Base-by-base conservation (phyloP, 2,888 invertebrate genomes). In the Elegia similella region DNA sequence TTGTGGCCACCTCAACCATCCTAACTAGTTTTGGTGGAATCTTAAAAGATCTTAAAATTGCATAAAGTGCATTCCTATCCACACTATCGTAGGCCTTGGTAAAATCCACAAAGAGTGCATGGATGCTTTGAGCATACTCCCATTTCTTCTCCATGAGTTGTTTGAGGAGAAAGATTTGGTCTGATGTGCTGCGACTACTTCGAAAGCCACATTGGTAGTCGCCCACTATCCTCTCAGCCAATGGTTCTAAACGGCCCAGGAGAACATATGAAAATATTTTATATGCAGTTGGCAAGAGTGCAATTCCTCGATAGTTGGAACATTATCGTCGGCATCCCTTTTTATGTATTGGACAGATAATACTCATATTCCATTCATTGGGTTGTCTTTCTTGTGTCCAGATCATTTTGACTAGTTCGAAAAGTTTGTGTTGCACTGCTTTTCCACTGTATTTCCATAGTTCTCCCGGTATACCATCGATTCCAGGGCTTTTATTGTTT, bases 131-230 rank as follows among this genome's bases (percentile, higher is more conserved):
- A 0, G 47, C 62, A 38, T 59, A 63, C 17, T 64, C 62, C 61
- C 60, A 64, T 48, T 53, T 56, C 29, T 64, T 66, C 29, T 64
- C 63, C 60, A 63, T 59, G 0, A 62, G 34, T 10, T 62, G 59
- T 32, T 59, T 62, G 2, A 62, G 53, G 2, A 61, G 56, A 42
- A 66, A 63, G 23, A 62, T 62, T 17, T 63, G 61, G 13, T 64
- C 61, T 0, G 52, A n/a, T 7, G 61, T 58, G 13, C 58, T 61
- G 3, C 59, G 52, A n/a, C 56, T 62, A 2, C 52, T 46, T 7
- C 60, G 29, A 29, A 62, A 62, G 13, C 62, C 59, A 44, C 58
- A 58, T 46, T 59, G 59, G 32, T 57, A 57, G 10, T 59, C 56
- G 2, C 58, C 34, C 3, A 62, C 16, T n/a, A 56, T 56, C 34